phyloP scores from a whole-genome alignment of 2,797 vertebrate genomes.

The Paguma larvata region DNA sequence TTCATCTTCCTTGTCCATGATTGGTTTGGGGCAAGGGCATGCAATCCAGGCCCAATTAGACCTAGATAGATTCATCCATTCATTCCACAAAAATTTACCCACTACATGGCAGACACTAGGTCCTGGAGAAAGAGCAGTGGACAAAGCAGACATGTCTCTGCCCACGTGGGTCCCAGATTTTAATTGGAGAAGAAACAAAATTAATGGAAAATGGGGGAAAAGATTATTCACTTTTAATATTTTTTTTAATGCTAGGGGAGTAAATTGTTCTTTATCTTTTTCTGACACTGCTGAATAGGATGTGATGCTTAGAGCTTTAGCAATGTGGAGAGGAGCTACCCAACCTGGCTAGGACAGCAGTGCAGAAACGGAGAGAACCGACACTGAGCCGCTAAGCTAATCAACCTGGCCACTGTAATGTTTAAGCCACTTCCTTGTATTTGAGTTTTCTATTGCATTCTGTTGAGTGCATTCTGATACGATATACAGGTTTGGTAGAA shows the following conservation, averaged over 20 bases:
- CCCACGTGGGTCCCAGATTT: not conserved
- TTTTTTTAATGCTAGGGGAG: conserved; percentile 30
- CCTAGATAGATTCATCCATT: not conserved
- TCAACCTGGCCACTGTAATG: not conserved
- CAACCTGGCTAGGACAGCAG: too few species aligned
- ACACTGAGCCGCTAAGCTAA: not conserved
- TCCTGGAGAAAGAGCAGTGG: not conserved
- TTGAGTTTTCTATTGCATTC: not conserved
- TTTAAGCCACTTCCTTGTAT: not conserved
- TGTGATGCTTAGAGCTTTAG: not conserved
- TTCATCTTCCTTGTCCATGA: not conserved
- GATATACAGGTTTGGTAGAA: not conserved
- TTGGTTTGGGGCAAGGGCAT: not conserved
- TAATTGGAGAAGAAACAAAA: conserved; percentile 15
- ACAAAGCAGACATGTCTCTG: not conserved
- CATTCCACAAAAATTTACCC: not conserved
- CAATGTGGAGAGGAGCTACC: not conserved
- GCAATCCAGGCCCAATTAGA: not conserved
- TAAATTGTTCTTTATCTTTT: not conserved
- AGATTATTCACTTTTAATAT: conserved; percentile 27
- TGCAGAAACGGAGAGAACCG: not conserved
- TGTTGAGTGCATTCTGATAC: not conserved
- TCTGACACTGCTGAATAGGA: not conserved
- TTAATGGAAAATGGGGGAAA: not conserved
- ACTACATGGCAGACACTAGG: not conserved